phyloP scores from a whole-genome alignment of 2,888 invertebrate species.

The Mactromeris polynyma region DNA sequence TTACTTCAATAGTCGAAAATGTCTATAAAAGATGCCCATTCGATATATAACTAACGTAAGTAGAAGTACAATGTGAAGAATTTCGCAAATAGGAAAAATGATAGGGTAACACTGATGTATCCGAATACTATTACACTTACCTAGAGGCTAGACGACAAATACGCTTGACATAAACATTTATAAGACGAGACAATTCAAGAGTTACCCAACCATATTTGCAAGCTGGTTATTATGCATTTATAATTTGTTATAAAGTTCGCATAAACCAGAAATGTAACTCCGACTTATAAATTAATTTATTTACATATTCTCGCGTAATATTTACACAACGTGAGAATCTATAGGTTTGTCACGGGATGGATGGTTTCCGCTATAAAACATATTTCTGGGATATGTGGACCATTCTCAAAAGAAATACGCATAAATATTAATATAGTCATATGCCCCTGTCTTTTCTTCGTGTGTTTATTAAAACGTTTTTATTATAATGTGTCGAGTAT shows the following conservation, averaged over 20 bases:
- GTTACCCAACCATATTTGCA: neutral
- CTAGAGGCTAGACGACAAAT: neutral
- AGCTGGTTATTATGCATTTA: neutral
- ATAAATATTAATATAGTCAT: neutral
- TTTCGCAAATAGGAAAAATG: no score
- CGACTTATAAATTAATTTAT: neutral
- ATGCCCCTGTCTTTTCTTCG: no score
- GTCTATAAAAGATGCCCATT: no score
- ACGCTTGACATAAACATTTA: neutral
- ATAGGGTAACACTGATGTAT: neutral
- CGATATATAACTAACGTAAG: no score
- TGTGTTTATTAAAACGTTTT: no score
- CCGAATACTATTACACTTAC: neutral
- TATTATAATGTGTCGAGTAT: no score
- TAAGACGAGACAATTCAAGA: neutral
- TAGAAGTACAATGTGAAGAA: no score
- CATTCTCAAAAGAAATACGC: neutral
- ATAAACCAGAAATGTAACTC: neutral
- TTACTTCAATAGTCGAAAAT: no score
- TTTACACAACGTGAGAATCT: neutral
- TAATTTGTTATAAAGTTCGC: neutral
- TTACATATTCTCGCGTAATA: slow-evolving; percentile 1
- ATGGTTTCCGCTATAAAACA: no score
- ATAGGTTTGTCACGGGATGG: neutral
- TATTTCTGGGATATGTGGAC: no score